Conservation (phyloP, 2,113 vertebrate species). For the Aldabrachelys gigantea region DNA sequence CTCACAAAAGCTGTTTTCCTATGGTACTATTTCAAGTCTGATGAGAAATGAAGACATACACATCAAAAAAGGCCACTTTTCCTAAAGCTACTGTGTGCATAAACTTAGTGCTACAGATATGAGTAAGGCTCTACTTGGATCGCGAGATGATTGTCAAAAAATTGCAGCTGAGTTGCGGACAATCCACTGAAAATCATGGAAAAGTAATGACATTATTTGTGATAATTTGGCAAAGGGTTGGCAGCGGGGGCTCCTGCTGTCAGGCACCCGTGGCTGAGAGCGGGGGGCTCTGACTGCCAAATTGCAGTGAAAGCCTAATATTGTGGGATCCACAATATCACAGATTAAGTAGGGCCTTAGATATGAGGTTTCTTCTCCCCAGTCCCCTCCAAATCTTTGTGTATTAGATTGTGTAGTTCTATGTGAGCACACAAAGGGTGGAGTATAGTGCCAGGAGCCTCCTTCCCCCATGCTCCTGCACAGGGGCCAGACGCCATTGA, state of each 20-base stretch:
- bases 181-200: not conserved
- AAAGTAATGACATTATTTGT: not conserved
- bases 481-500: not conserved
- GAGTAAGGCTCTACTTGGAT: not conserved
- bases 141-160: not conserved
- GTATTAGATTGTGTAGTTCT: not conserved
- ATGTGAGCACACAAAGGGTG: not conserved
- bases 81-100: not conserved
- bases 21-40: not conserved
- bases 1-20: not conserved
- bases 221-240: not conserved
- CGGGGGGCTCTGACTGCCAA: accelerated
- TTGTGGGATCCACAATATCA: not conserved
- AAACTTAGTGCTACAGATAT: not conserved
- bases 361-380: not conserved
- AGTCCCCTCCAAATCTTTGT: not conserved
- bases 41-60: not conserved
- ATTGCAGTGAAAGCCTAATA: not conserved
- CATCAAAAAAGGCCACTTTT: not conserved
- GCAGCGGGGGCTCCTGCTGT: not conserved
- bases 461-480: not conserved
- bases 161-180: not conserved
- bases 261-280: not conserved
- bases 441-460: not conserved
- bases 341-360: not conserved